Evolutionary conservation across 1,140 invertebrate species (phyloP).

Genomic region (Andricus grossulariae): DNA sequence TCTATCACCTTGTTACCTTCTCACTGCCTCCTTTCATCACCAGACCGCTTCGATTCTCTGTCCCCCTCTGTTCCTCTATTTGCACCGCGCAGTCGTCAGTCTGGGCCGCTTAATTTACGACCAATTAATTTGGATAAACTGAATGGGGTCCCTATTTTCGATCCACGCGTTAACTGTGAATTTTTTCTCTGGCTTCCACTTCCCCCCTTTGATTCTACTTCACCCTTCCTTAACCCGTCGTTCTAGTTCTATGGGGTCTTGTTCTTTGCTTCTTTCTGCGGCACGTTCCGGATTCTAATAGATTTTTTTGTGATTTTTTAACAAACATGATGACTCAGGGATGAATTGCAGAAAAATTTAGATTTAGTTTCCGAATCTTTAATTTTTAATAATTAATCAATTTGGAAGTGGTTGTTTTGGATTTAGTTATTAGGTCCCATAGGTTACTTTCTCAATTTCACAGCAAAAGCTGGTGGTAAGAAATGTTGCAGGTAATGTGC

Average conservation of each 20-base stretch:
- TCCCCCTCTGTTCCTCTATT: slow-evolving; percentile 34
- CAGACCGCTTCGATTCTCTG: slow-evolving; percentile 34
- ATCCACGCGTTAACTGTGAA: slow-evolving; percentile 72
- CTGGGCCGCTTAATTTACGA: slow-evolving; percentile 73
- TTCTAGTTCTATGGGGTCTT: neutral
- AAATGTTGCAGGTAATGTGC: too few relatives aligned
- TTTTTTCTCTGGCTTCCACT: slow-evolving; percentile 49
- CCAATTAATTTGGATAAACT: slow-evolving; percentile 77
- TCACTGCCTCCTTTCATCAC: neutral
- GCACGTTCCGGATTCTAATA: slow-evolving; percentile 11
- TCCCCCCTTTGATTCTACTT: slow-evolving; percentile 19
- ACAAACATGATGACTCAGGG: too few relatives aligned
- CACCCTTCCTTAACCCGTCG: slow-evolving; percentile 46
- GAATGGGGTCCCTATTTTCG: slow-evolving; percentile 70
- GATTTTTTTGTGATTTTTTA: neutral
- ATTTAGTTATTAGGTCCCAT: too few relatives aligned
- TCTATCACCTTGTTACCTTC: slow-evolving; percentile 22
- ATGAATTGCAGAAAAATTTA: too few relatives aligned
- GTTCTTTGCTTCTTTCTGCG: neutral
- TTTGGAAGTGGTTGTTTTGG: too few relatives aligned
- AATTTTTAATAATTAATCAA: too few relatives aligned
- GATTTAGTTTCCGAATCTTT: too few relatives aligned
- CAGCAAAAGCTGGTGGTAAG: too few relatives aligned
- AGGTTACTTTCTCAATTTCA: too few relatives aligned
- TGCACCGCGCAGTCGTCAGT: slow-evolving; percentile 53